Percentiles rank a stretch among this genome's conserved stretches.
phyloP scores from a whole-genome alignment of 2,113 vertebrate species.

The Ranitomeya variabilis region DNA sequence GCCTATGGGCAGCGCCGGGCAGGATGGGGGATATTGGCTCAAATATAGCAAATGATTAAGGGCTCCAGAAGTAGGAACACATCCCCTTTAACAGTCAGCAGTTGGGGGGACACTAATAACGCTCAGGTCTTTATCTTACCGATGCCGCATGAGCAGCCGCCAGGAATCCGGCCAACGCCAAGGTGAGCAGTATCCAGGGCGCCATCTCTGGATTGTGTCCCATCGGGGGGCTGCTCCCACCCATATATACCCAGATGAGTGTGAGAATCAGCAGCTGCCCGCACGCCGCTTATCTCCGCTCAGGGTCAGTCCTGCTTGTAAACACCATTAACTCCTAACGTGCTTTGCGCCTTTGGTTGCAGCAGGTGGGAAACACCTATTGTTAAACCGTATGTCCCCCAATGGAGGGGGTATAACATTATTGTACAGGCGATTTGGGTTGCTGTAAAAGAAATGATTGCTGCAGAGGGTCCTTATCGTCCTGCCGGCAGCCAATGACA shows the following conservation, averaged over 20 bases:
- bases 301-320: background rate
- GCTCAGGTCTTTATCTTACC: conserved; percentile 61
- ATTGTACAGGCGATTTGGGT: no score
- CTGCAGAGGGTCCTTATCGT: no score
- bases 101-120: no score
- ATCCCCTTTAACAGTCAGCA: no score
- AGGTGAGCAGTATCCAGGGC: conserved; percentile 54
- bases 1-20: no score
- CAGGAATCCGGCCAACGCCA: conserved; percentile 70
- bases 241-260: background rate
- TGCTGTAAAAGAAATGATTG: no score
- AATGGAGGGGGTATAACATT: no score
- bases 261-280: background rate
- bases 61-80: no score
- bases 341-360: background rate
- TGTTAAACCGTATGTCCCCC: no score
- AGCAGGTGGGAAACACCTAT: background rate
- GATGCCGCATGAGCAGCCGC: conserved; percentile 67
- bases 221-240: background rate
- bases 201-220: conserved; percentile 10
- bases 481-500: no score
- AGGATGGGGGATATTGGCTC: no score
- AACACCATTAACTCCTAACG: background rate
- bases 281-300: conserved; percentile 7
- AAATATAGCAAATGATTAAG: no score